Evolutionary conservation across 2,888 invertebrate species (phyloP).

Genomic region (Coelinius sp.): DNA sequence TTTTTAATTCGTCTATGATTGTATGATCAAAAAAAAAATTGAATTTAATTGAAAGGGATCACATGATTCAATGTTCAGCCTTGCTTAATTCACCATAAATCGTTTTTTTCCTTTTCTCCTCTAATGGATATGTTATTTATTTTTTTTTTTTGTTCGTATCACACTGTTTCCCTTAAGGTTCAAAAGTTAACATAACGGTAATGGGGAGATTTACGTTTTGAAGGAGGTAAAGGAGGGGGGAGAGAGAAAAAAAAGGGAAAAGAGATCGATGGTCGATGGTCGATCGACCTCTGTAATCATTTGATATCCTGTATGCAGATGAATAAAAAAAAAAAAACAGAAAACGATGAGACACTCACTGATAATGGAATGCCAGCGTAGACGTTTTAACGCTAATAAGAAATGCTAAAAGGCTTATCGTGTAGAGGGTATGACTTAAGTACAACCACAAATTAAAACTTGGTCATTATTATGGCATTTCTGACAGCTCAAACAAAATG

Average conservation of each 20-base stretch:
- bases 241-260: neutral
- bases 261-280: neutral
- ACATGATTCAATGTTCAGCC: constrained; percentile 3
- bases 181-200: constrained; percentile 40
- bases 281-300: constrained; percentile 18
- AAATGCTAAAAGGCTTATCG: constrained; percentile 31
- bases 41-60: neutral
- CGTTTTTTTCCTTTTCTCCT: neutral
- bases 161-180: constrained; percentile 46
- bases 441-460: constrained; percentile 68
- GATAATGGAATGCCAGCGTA: constrained; percentile 53
- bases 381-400: constrained; percentile 51
- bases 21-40: neutral
- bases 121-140: constrained; percentile 23
- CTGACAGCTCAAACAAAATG: constrained; percentile 54
- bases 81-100: neutral
- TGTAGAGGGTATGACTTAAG: constrained; percentile 69
- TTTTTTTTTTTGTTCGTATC: constrained; percentile 41
- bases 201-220: constrained; percentile 11
- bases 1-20: neutral
- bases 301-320: neutral
- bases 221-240: neutral
- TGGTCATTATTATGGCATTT: constrained; percentile 71
- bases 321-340: constrained; percentile 41
- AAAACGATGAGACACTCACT: constrained; percentile 48